phyloP scores from a whole-genome alignment of 2,797 vertebrate species.

The Heteromormyrus szaboi region DNA sequence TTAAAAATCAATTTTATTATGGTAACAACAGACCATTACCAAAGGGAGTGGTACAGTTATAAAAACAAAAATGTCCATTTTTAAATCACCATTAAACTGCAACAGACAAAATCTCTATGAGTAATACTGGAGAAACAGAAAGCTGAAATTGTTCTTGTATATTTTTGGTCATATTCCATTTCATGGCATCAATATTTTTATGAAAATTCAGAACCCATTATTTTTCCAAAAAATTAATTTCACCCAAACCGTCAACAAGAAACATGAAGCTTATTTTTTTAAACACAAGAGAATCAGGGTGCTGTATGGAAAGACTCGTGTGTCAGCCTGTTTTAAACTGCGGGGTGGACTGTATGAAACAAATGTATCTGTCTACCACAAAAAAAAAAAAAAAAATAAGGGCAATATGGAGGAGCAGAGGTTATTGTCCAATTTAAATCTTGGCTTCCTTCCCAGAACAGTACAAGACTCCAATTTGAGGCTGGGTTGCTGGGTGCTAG shows the following conservation, averaged over 20 bases:
- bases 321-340: constrained; percentile 96
- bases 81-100: not conserved
- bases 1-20: not conserved
- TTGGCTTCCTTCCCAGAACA: constrained; percentile 96
- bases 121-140: not conserved
- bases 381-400: constrained; percentile 89
- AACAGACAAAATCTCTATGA: not conserved
- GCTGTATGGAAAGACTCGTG: constrained; percentile 94
- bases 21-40: not conserved
- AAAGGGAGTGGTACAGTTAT: not conserved
- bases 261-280: not conserved
- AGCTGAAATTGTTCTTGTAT: not conserved
- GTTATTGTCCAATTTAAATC: constrained; percentile 99
- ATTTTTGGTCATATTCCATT: not conserved
- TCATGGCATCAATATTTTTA: not conserved
- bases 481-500: constrained; percentile 95
- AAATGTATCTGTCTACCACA: constrained; percentile 96
- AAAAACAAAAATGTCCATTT: not conserved
- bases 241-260: not conserved
- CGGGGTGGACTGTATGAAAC: constrained; percentile 98
- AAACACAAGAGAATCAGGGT: constrained; percentile 60
- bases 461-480: constrained; percentile 99
- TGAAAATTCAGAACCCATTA: not conserved
- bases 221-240: not conserved
- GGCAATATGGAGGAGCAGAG: constrained; percentile 97